phyloP scores from a whole-genome alignment of 2,113 vertebrate species.

The Pimephales promelas region DNA sequence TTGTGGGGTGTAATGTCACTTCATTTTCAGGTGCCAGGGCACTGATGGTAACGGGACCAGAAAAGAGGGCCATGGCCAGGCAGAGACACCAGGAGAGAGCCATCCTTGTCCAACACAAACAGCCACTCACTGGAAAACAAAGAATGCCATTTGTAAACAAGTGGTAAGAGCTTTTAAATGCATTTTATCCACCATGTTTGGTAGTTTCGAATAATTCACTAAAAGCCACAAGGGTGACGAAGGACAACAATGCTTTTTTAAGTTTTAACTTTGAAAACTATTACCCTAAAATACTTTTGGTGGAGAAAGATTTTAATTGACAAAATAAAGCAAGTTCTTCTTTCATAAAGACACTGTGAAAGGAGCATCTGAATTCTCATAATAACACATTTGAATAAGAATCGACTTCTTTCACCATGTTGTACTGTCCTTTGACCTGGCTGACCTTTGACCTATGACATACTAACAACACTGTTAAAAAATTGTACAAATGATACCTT shows the following conservation, averaged over 20 bases:
- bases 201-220: neutral
- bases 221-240: neutral
- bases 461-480: neutral
- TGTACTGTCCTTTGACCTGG: neutral
- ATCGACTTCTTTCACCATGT: neutral
- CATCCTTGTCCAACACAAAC: slow-evolving; percentile 3
- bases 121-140: neutral
- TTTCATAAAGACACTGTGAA: neutral
- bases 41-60: slow-evolving; percentile 55
- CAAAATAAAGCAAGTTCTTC: neutral
- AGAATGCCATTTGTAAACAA: neutral
- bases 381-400: neutral
- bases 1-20: slow-evolving; percentile 73
- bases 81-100: slow-evolving; percentile 62
- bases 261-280: neutral
- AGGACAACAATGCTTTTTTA: neutral
- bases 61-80: slow-evolving; percentile 62
- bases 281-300: neutral
- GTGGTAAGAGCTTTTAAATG: neutral
- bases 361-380: neutral
- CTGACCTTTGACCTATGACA: neutral
- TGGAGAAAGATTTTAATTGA: neutral
- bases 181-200: neutral
- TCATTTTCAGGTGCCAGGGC: slow-evolving; percentile 75
- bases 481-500: neutral